phyloP scores from a whole-genome alignment of 2,113 vertebrate species.

The Caranx ignobilis region DNA sequence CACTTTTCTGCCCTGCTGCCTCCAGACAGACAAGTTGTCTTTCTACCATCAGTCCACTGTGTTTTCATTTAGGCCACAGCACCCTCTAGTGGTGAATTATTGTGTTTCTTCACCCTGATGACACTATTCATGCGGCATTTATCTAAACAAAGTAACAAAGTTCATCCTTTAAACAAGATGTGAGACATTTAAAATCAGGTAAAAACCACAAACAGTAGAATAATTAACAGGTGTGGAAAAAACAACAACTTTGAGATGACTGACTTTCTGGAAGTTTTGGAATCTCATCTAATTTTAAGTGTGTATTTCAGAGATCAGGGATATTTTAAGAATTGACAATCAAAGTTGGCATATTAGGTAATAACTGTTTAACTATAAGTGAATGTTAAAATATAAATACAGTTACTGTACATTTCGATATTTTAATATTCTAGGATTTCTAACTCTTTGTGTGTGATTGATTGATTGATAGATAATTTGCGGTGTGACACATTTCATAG shows the following conservation, averaged over 20 bases:
- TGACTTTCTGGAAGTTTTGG: no score
- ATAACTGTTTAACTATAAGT: no score
- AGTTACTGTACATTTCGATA: no score
- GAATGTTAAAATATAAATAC: no score
- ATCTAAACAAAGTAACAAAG: not conserved
- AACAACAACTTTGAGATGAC: no score
- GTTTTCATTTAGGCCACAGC: slow-evolving; percentile 28
- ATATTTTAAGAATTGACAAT: no score
- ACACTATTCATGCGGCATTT: not conserved
- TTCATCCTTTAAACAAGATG: not conserved
- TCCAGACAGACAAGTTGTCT: not conserved
- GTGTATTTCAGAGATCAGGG: no score
- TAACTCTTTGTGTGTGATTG: not conserved
- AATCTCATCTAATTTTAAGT: no score
- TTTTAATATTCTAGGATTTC: no score
- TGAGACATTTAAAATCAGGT: not conserved
- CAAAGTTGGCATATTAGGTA: no score
- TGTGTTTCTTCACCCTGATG: not conserved
- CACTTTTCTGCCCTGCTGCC: not conserved
- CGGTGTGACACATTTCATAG: not conserved
- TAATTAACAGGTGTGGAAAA: no score
- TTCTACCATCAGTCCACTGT: no score
- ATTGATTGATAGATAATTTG: not conserved
- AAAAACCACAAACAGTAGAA: not conserved
- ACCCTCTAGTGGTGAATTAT: slow-evolving; percentile 58